These are phyloP conservation scores for Odontamblyopus rebecca DNA, from an alignment of 2,797 vertebrate species.

Conservation along the genomic window DNA sequence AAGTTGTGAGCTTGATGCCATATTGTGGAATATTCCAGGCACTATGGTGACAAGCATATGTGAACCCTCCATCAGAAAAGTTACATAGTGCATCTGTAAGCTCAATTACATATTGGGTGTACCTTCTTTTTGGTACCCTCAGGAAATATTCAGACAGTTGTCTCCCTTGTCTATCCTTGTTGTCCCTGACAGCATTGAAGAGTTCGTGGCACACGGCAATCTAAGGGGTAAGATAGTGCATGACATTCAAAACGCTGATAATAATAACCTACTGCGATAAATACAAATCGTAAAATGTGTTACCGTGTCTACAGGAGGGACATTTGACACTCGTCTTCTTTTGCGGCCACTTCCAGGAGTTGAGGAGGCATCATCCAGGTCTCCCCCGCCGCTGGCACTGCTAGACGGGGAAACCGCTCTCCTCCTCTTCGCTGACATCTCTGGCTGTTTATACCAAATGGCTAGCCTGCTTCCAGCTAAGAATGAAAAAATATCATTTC, in stretches of 20 bases:
- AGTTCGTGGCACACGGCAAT: conserved; percentile 97
- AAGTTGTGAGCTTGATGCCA: not conserved
- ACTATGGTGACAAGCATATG: not conserved
- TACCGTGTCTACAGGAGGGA: conserved; percentile 93
- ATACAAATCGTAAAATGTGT: conserved; percentile 27
- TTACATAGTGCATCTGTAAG: not conserved
- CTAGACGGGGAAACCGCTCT: conserved; percentile 96
- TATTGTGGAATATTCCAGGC: not conserved
- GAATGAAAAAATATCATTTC: not conserved
- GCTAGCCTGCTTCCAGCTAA: conserved; percentile 50
- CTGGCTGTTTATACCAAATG: conserved; percentile 23
- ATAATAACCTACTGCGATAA: no score
- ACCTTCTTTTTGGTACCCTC: conserved; percentile 95
- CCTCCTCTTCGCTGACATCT: conserved; percentile 90
- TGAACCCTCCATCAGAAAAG: not conserved
- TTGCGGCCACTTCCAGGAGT: conserved; percentile 90
- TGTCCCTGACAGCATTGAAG: conserved; percentile 94
- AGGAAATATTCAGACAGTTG: conserved; percentile 94
- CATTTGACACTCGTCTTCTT: conserved; percentile 84
- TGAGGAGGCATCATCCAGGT: conserved; percentile 89
- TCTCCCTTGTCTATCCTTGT: conserved; percentile 94
- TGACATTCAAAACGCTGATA: not conserved
- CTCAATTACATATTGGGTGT: conserved; percentile 7
- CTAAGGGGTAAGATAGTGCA: conserved; percentile 60
- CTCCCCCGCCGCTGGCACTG: conserved; percentile 90